Conservation (phyloP, 1,140 invertebrate species). For the Ladona fulva region DNA sequence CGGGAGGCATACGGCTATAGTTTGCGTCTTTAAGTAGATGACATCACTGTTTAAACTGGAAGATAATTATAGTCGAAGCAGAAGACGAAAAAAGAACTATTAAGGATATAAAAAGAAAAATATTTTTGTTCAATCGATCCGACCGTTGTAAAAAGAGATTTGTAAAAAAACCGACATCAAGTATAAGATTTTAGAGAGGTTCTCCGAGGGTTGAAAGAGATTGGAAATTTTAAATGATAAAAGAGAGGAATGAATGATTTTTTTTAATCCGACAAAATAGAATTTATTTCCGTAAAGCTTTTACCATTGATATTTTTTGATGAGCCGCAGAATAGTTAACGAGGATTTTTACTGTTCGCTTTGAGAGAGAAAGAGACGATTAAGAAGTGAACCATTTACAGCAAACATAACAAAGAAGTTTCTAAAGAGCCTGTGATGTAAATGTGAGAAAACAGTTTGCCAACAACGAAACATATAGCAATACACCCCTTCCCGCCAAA, state of each 20-base stretch:
- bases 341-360: background rate
- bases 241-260: background rate
- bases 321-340: background rate
- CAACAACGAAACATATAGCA: background rate
- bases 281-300: background rate
- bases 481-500: background rate
- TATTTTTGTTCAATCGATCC: background rate
- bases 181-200: background rate
- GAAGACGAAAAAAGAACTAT: background rate
- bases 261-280: background rate
- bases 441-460: background rate
- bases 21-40: no score
- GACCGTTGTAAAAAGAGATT: background rate
- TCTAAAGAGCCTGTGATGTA: constrained; percentile 9
- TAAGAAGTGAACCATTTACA: background rate
- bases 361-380: background rate
- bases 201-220: background rate
- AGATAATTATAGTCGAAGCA: background rate
- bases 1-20: background rate
- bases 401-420: background rate
- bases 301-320: background rate
- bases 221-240: background rate
- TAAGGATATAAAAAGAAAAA: background rate
- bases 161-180: background rate
- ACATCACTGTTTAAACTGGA: no score